phyloP scores from a whole-genome alignment of 2,888 invertebrate genomes.

The Trissoscelio sp. region DNA sequence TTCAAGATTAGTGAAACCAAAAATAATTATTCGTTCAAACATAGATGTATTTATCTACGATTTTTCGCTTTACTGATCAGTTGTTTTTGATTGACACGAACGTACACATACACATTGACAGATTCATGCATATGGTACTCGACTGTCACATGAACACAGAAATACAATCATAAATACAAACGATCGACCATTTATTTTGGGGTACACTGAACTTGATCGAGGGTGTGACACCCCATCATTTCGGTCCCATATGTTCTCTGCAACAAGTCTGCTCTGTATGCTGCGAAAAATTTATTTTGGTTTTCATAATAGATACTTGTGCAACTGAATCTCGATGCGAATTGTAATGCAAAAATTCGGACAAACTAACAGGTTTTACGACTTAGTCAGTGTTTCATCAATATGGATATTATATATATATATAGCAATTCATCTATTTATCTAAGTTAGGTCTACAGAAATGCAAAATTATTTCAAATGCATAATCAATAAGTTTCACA shows the following conservation, averaged over 20 bases:
- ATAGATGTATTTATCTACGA: slow-evolving; percentile 79
- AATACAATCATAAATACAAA: slow-evolving; percentile 73
- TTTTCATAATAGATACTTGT: slow-evolving; percentile 81
- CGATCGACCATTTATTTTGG: slow-evolving; percentile 81
- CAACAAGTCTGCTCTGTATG: slow-evolving; percentile 70
- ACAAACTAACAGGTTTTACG: slow-evolving; percentile 17
- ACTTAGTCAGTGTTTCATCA: no score
- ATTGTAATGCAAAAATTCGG: slow-evolving; percentile 17
- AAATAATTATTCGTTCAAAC: slow-evolving; percentile 82
- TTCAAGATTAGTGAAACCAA: slow-evolving; percentile 75
- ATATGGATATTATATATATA: no score
- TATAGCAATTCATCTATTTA: no score
- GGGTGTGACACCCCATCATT: slow-evolving; percentile 77
- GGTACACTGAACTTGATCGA: slow-evolving; percentile 75
- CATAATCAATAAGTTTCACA: no score
- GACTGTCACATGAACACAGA: slow-evolving; percentile 70
- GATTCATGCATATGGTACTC: slow-evolving; percentile 50
- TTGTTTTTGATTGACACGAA: slow-evolving; percentile 71
- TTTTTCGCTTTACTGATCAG: slow-evolving; percentile 80
- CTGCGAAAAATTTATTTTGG: slow-evolving; percentile 81
- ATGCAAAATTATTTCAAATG: no score
- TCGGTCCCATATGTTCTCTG: slow-evolving; percentile 81
- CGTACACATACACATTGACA: slow-evolving; percentile 46
- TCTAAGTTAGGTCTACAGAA: no score
- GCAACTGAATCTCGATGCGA: slow-evolving; percentile 52